Conservation (phyloP, 2,113 vertebrate species). For the Nannobrachium achirus region DNA sequence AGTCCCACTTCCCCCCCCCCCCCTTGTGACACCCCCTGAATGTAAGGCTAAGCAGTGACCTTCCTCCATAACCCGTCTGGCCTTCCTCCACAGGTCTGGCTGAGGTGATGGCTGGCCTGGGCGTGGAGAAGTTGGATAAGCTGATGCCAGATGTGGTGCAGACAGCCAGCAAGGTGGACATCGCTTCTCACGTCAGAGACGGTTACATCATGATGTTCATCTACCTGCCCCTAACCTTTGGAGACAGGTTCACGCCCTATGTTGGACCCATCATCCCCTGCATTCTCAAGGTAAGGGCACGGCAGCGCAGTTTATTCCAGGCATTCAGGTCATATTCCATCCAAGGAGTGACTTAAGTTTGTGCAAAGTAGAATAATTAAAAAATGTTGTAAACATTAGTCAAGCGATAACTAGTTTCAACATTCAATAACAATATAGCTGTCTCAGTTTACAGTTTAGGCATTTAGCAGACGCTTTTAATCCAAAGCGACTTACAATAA, state of each 20-base stretch:
- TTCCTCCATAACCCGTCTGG: background rate
- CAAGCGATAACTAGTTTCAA: too few species aligned
- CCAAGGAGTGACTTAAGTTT: too few species aligned
- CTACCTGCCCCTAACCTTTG: constrained; percentile 97
- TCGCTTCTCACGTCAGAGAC: constrained; percentile 97
- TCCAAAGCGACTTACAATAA: too few species aligned
- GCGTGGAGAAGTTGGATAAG: constrained; percentile 97
- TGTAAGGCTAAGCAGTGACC: background rate
- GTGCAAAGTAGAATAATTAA: too few species aligned
- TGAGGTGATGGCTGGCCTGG: constrained; percentile 97
- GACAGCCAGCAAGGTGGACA: constrained; percentile 96
- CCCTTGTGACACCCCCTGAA: too few species aligned
- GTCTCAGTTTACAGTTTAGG: too few species aligned
- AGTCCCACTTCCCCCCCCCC: too few species aligned
- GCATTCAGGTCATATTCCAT: too few species aligned
- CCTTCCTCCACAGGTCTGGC: constrained; percentile 86
- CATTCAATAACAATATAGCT: background rate
- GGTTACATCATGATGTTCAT: constrained; percentile 99
- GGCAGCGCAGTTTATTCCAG: too few species aligned
- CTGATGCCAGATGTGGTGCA: constrained; percentile 98
- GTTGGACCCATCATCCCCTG: constrained; percentile 98
- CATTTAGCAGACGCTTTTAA: too few species aligned
- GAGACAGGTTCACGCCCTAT: constrained; percentile 95
- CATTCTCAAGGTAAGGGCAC: constrained; percentile 90
- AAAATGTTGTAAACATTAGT: too few species aligned